Conservation (phyloP, 1,140 invertebrate species). For the Lordiphosa mommai region DNA sequence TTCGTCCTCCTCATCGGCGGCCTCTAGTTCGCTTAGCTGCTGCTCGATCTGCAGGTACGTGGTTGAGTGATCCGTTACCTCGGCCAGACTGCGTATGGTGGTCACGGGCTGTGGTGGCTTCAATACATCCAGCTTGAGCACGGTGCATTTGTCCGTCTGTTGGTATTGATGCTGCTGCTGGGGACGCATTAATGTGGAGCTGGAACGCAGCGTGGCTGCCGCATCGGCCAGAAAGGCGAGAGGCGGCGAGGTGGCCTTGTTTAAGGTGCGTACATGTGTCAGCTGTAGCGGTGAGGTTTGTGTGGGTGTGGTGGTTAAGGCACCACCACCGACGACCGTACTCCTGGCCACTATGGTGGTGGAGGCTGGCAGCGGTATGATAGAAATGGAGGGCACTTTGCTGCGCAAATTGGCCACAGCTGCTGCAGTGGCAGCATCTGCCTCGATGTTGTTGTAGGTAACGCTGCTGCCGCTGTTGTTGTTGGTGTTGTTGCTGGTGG, state of each 20-base stretch:
- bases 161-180: conserved; percentile 74
- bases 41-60: conserved; percentile 70
- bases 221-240: conserved; percentile 34
- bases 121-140: conserved; percentile 69
- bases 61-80: conserved; percentile 20
- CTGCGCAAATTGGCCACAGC: conserved; percentile 63
- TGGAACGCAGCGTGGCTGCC: conserved; percentile 1
- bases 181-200: conserved; percentile 37
- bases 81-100: conserved; percentile 31
- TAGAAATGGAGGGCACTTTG: conserved; percentile 77
- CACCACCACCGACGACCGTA: background rate
- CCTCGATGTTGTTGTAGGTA: conserved; percentile 33
- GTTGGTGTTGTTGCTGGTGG: conserved; percentile 4
- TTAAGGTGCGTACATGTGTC: conserved; percentile 42
- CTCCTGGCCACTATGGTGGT: conserved; percentile 54
- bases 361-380: conserved; percentile 69
- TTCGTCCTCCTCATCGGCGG: conserved; percentile 62
- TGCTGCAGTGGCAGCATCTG: conserved; percentile 65
- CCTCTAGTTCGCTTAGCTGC: conserved; percentile 59
- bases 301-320: background rate
- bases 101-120: conserved; percentile 23
- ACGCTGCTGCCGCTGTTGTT: conserved; percentile 4
- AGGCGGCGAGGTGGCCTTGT: conserved; percentile 70
- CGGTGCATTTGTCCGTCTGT: conserved; percentile 76
- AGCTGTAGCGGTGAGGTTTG: conserved; percentile 19